phyloP scores from a whole-genome alignment of 2,113 vertebrate genomes.

The Speoplatyrhinus poulsoni region DNA sequence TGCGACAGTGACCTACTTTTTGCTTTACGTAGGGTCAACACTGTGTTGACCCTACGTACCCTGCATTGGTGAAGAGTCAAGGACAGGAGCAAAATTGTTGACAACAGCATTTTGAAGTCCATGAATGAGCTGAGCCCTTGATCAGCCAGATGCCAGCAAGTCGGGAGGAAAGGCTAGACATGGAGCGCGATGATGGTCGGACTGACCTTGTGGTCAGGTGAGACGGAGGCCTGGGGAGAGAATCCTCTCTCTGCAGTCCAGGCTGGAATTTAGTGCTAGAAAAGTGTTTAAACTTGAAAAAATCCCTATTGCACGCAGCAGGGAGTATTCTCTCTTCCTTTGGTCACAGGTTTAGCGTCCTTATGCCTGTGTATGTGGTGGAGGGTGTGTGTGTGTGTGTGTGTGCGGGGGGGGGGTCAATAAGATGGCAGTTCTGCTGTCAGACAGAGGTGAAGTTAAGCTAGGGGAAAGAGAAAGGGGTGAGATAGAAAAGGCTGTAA shows the following conservation, averaged over 20 bases:
- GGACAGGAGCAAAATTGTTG: slow-evolving; percentile 61
- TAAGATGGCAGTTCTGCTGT: slow-evolving; percentile 65
- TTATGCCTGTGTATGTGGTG: slow-evolving; percentile 44
- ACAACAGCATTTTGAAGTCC: slow-evolving; percentile 70
- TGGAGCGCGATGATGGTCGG: slow-evolving; percentile 58
- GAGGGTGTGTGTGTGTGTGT: slow-evolving; percentile 27
- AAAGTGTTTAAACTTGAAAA: slow-evolving; percentile 78
- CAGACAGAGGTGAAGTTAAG: slow-evolving; percentile 71
- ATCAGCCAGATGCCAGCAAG: slow-evolving; percentile 44
- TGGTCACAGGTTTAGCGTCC: slow-evolving; percentile 65
- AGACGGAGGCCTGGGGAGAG: slow-evolving; percentile 65
- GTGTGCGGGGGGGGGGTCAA: slow-evolving; percentile 51
- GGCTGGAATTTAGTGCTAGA: slow-evolving; percentile 80
- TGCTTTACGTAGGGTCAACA: too few relatives aligned
- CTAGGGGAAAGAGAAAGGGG: slow-evolving; percentile 54
- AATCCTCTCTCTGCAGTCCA: slow-evolving; percentile 78
- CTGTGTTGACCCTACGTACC: slow-evolving; percentile 34
- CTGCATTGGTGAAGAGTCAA: slow-evolving; percentile 50
- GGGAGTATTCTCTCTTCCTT: slow-evolving; percentile 62
- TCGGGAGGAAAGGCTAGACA: slow-evolving; percentile 56
- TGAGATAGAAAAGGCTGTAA: slow-evolving; percentile 60
- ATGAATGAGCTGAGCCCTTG: slow-evolving; percentile 65
- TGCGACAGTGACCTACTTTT: too few relatives aligned
- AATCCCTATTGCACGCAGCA: slow-evolving; percentile 79
- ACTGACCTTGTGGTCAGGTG: slow-evolving; percentile 75